Base-by-base conservation (phyloP, 2,797 vertebrate species). In the Danio aesculapii region DNA sequence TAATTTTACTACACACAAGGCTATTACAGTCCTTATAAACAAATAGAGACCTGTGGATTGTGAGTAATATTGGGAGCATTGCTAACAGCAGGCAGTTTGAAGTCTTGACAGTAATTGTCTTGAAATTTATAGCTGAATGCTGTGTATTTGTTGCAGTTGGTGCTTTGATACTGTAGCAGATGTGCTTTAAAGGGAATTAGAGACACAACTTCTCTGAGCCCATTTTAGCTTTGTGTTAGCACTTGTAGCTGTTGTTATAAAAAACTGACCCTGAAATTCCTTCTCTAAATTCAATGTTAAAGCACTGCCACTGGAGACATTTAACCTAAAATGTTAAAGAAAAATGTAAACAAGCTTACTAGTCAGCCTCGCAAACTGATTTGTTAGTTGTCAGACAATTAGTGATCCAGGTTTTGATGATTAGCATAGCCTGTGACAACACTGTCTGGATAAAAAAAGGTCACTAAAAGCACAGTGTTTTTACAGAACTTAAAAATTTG, bases 81-180 rank as follows among this genome's bases (percentile, higher is more conserved):
- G 73, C 59, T 63, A 9, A 39, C 72, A 61, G 73, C 59, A 19
- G 21, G 47, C 7, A 6, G 43, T 50, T 10, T 75, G 30, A 76
- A 64, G 74, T 44, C 49, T 55, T 68, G 49, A 53, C 61, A 55
- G 74, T 44, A 66, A 55, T 53, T 66, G 12, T 55, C 39, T 66
- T 19, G 49, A 64, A 66, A 55, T 66, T 43, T 76, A 8, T 76
- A 44, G 62, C 47, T 57, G 14, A 30, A 57, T 57, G 75, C 44
- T 14, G 52, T 11, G 4, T 30, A 67, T 77, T 53, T 57, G 43
- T 67, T 58, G 9, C 75, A 77, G 6, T 67, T 43, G 41, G 12
- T 57, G 13, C 19, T 58, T 77, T 67, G 19, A 58, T 67, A 17
- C 17, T 66, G 39, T 55, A 55, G 59, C 50, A 76, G 39, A 47